Conservation (phyloP, 2,797 vertebrate species). For the Hephaestus fuliginosus region DNA sequence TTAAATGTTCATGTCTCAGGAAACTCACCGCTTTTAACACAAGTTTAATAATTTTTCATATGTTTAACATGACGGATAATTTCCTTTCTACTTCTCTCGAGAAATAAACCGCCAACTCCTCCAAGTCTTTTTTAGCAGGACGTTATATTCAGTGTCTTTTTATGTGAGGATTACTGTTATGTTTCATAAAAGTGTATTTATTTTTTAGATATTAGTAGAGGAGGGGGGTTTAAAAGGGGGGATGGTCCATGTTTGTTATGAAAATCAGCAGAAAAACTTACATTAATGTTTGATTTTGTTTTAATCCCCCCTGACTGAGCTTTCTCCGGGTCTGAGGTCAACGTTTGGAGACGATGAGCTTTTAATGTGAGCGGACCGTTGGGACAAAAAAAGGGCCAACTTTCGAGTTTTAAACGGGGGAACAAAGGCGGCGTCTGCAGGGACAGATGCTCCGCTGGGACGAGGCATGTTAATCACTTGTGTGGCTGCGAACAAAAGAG, state of each 20-base stretch:
- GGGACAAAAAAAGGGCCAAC: conserved; percentile 51
- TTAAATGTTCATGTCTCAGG: too few relatives aligned
- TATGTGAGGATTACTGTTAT: not conserved
- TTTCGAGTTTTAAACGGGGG: conserved; percentile 32
- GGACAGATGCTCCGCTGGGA: conserved; percentile 75
- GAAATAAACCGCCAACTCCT: too few relatives aligned
- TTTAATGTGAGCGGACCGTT: conserved; percentile 35
- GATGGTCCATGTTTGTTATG: not conserved
- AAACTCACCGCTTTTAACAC: not conserved
- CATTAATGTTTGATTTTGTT: too few relatives aligned
- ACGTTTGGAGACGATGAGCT: not conserved
- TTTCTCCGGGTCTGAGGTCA: conserved; percentile 16
- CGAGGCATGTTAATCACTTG: conserved; percentile 72
- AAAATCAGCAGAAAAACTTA: not conserved
- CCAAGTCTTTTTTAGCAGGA: too few relatives aligned
- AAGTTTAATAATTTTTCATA: too few relatives aligned
- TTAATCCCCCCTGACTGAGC: not conserved
- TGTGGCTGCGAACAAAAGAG: conserved; percentile 65
- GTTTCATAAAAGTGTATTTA: not conserved
- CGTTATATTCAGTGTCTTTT: not conserved
- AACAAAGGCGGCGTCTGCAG: conserved; percentile 73
- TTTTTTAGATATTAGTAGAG: not conserved
- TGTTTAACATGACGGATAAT: not conserved
- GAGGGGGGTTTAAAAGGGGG: not conserved
- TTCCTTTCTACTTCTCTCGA: not conserved